Base-by-base conservation (phyloP, 2,888 invertebrate species). In the Trachelus tabidus region DNA sequence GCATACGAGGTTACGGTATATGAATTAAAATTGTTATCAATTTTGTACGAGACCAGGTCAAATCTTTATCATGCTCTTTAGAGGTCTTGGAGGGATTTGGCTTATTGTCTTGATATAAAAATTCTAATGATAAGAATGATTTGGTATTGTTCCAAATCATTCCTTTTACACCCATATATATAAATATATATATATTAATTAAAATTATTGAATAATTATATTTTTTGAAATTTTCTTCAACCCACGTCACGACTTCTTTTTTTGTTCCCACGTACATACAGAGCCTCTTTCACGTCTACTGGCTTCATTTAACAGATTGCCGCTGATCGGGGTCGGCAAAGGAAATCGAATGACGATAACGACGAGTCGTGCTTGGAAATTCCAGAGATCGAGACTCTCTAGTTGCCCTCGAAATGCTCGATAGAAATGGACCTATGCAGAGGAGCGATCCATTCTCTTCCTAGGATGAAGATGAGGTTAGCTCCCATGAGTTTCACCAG, bases 1-100 rank as follows among this genome's bases (percentile, higher is more conserved):
- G 85, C 83, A 79, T 80, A 76, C 87, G 85, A 88, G 87, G 86
- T 84, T 85, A 82, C 85, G 83, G 87, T 87, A 86, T 84, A 84
- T 84, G 85, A 86, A 87, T 87, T 88, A 87, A 85, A 87, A 86
- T 85, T 83, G 86, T 89, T 89, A 89, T 89, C 89, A 87, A 85
- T 87, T 86, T 82, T 80, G 81, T 83, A 83, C 79, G 83, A 81
- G 83, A 77, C 89, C 88, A 89, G 88, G 89, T 88, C 86, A 83
- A 76, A 35, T 77, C 77, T 81, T 84, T 86, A 85, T 88, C 85
- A 15, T 4, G 9, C 23, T 23, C 23, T 6, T 23, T 9, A 15
- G 15, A 15, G 6, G 40, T 23, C 1, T 23, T 2, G 23, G 23
- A 56, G 23, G 23, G 56, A 23, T 56, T 56, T 15, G 56, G 23